Conservation (phyloP, 2,113 vertebrate genomes). For the Panthera leo region DNA sequence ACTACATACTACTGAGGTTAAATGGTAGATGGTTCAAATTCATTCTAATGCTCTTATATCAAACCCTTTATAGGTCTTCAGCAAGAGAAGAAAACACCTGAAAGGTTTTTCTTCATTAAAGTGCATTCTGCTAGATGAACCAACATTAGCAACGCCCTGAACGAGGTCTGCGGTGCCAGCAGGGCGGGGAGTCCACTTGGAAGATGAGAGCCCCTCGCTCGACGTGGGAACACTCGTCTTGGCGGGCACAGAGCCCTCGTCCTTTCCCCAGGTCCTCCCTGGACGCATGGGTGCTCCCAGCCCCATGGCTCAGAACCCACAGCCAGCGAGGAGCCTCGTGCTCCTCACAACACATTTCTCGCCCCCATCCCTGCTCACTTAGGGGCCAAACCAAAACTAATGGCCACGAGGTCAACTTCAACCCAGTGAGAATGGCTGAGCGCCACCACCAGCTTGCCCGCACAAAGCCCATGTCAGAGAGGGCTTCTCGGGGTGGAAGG, state of each 20-base stretch:
- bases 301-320: fast-evolving
- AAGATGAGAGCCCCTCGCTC: background rate
- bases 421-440: background rate
- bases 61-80: background rate
- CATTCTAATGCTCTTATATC: background rate
- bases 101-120: background rate
- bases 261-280: background rate
- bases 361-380: background rate
- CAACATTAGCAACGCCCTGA: background rate
- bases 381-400: background rate
- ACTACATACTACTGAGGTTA: background rate
- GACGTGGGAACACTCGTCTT: too few species aligned
- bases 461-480: background rate
- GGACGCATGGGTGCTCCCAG: fast-evolving
- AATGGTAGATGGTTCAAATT: background rate
- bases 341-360: background rate
- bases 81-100: too few species aligned
- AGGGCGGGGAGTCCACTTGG: fast-evolving
- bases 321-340: background rate
- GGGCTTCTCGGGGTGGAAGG: background rate
- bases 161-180: fast-evolving
- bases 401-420: background rate
- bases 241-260: fast-evolving
- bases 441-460: fast-evolving
- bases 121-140: fast-evolving